Evolutionary conservation across 1,140 invertebrate species (phyloP), one percentile per base, ranked within the genome.

Genomic region (Drosophila navojoa): DNA sequence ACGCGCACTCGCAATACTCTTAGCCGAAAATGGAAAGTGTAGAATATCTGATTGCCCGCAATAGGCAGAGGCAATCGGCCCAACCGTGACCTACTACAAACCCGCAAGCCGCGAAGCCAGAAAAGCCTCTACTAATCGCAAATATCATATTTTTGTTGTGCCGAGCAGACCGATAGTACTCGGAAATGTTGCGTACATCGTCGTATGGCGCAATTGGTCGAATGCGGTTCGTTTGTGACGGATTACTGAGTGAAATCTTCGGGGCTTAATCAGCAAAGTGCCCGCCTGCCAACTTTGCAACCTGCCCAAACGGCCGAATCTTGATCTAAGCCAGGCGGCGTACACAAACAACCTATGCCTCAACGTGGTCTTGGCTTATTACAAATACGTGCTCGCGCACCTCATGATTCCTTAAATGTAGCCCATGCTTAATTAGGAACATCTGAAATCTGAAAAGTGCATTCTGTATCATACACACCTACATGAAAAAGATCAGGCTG

Each of bases 61-160:
- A 25, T n/a, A 22, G 47, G n/a, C 50, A 53, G 10, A 55, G 19
- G 16, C 38, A 50, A 27, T n/a, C 19, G n/a, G 13, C 0, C 15
- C 42, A 79, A 80, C 81, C 81, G 81, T 87, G 81, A 86, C 81
- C 81, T 87, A 86, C 82, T 82, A 82, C 81, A 87, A 76, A 59
- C 3, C 38, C 16, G 2, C 6, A 38, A 53, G 15, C 32, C 32
- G 6, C 32, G 32, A 82, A 76, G 59, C 5, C 19, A 40, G 10
- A 9, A n/a, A 10, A 50, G 25, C 40, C 38, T 29, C 13, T n/a
- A 55, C 44, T 64, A 75, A 71, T 61, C 71, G 59, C 68, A 61
- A 70, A 78, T 50, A 66, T 53, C 32, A 27, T 10, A n/a, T 15
- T 16, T 44, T 19, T 11, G 11, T 2, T n/a, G 7, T 9, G 32